These are phyloP conservation scores for Dascyllus trimaculatus DNA, from an alignment of 2,113 vertebrate species.

Conservation along the genomic window DNA sequence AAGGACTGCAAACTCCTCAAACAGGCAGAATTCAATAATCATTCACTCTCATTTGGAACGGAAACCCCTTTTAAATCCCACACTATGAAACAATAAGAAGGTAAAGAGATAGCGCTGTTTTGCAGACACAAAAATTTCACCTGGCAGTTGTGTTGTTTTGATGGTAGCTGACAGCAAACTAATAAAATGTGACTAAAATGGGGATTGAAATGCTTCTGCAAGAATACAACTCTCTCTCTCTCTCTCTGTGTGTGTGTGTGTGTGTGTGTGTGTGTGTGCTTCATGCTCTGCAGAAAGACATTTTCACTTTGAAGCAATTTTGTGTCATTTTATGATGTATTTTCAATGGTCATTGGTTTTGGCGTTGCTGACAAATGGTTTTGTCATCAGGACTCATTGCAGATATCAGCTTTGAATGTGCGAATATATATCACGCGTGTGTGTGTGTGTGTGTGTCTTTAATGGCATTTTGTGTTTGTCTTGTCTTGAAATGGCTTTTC, in stretches of 20 bases:
- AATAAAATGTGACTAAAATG: constrained; percentile 19
- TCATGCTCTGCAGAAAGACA: constrained; percentile 16
- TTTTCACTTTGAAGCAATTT: constrained; percentile 52
- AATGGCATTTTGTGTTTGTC: background rate
- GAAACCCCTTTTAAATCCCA: background rate
- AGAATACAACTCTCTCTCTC: background rate
- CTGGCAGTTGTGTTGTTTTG: background rate
- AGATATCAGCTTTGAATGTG: constrained; percentile 31
- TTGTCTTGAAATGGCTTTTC: constrained; percentile 15
- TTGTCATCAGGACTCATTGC: constrained; percentile 44
- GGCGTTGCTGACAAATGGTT: constrained; percentile 54
- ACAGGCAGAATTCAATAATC: background rate
- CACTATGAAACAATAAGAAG: background rate
- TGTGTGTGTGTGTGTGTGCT: background rate
- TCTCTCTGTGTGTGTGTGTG: constrained; percentile 3
- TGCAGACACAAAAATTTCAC: background rate
- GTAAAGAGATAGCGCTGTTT: background rate
- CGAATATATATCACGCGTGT: background rate
- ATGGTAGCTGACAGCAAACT: constrained; percentile 2
- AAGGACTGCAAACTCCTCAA: too few relatives aligned
- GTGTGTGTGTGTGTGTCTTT: background rate
- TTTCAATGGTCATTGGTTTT: constrained; percentile 52
- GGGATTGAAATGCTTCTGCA: constrained; percentile 24
- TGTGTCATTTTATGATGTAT: constrained; percentile 55
- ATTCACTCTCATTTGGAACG: background rate